phyloP scores from a whole-genome alignment of 2,113 vertebrate genomes.

The Elgaria multicarinata region DNA sequence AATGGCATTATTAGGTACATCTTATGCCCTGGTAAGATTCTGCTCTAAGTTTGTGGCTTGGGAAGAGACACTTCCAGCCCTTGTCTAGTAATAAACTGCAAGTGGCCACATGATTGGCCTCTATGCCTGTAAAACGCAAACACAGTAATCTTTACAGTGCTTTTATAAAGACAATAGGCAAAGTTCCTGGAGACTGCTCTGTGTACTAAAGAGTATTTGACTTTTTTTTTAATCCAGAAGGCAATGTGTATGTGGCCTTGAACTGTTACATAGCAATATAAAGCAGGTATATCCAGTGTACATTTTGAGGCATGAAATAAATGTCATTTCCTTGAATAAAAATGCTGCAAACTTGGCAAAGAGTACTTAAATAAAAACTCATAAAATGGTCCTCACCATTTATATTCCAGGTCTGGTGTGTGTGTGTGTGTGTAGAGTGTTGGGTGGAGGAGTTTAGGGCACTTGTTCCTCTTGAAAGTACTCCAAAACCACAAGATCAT shows the following conservation, averaged over 20 bases:
- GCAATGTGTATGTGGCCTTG: neutral
- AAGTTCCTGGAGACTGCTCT: neutral
- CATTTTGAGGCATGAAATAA: neutral
- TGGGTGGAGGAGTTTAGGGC: neutral
- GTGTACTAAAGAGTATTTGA: neutral
- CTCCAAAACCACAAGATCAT: neutral
- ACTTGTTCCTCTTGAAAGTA: neutral
- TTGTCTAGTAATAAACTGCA: neutral
- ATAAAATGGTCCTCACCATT: neutral
- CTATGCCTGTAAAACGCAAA: neutral
- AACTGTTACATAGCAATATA: neutral
- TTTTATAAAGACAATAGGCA: slow-evolving; percentile 8
- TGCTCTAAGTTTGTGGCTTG: neutral
- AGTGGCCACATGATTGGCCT: neutral
- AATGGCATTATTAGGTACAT: neutral
- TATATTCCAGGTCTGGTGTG: neutral
- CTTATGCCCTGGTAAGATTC: neutral
- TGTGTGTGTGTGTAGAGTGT: too few species aligned
- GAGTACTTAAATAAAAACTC: neutral
- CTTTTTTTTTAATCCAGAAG: neutral
- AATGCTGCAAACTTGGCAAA: neutral
- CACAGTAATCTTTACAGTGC: neutral
- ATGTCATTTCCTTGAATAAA: neutral
- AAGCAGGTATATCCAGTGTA: neutral
- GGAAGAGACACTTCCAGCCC: neutral